phyloP scores from a whole-genome alignment of 2,797 vertebrate species.

The Geotrypetes seraphini region DNA sequence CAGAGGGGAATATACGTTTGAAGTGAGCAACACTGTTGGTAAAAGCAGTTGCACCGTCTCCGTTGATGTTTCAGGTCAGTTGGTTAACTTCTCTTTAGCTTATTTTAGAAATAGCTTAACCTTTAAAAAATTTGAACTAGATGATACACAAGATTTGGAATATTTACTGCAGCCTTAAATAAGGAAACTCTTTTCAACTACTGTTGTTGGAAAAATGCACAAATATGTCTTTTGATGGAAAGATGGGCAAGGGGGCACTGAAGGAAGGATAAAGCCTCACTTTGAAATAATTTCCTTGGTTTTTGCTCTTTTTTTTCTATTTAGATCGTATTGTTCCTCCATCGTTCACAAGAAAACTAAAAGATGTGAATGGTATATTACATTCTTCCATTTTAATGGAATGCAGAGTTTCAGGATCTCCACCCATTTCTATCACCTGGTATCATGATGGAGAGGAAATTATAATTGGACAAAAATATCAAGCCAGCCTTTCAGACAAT shows the following conservation, averaged over 20 bases:
- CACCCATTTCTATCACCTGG: conserved; percentile 86
- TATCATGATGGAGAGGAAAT: conserved; percentile 87
- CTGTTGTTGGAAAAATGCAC: neutral
- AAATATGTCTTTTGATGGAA: no score
- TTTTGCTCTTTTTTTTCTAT: conserved; percentile 31
- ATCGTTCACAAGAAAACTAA: conserved; percentile 83
- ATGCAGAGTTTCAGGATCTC: conserved; percentile 85
- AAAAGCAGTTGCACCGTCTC: conserved; percentile 81
- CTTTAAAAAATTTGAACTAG: neutral
- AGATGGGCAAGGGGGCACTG: no score
- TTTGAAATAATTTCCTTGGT: neutral
- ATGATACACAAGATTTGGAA: neutral
- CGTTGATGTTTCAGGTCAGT: conserved; percentile 85
- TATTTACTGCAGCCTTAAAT: no score
- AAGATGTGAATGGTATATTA: conserved; percentile 72
- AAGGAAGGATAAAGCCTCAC: no score
- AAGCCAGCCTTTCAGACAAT: conserved; percentile 73
- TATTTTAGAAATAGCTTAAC: no score
- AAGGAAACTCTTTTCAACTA: neutral
- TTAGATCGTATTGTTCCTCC: conserved; percentile 89
- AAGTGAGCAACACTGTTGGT: conserved; percentile 85
- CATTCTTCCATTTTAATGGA: conserved; percentile 71
- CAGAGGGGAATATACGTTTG: conserved; percentile 84
- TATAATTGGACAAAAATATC: conserved; percentile 67
- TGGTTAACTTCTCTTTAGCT: neutral